Base-by-base conservation (phyloP, 2,113 vertebrate genomes). In the Abramis brama region DNA sequence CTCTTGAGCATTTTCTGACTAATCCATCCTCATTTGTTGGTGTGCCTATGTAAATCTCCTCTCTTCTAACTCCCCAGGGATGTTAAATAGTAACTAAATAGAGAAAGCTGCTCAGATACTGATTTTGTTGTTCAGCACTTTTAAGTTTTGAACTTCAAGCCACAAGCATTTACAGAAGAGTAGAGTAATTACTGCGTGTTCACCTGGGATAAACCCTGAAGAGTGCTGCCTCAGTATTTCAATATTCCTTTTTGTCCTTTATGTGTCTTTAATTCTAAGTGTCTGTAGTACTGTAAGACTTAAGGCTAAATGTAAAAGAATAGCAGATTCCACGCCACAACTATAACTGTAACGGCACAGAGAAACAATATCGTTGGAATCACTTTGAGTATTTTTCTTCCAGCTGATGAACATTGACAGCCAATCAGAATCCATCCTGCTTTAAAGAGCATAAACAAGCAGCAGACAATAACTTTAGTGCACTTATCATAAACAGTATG, bases 111-210 rank as follows among this genome's bases (percentile, higher is more conserved):
- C 36, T 62, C 57, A 15, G 57, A 27, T 45, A 30, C 81, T 71
- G 36, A 10, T 83, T 83, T 71, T 36, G 66, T 25, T 57, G 27
- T 39, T 82, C 64, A 55, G 64, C 80, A 82, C 45, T 71, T 82
- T 82, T 39, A 30, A 55, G 19, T 71, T 73, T 70, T 55, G 30
- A 71, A 73, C 64, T 57, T 71, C 47, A 55, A 43, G 23, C 47
- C 50, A 5, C 17, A 52, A 83, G n/a, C 30, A 57, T 52, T 71
- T 83, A 55, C 39, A 64, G 76, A n/a, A 79, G 76, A 79, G 52
- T 39, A 59, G 77, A 60, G 21, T 62, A 62, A 47, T 81, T 81
- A 64, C 30, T 45, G 57, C 0, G 11, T 45, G 23, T 62, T 8
- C 78, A 80, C 36, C 45, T 33, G 64, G 80, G 64, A 68, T 68